phyloP scores from a whole-genome alignment of 2,113 vertebrate genomes.

The Oryzias javanicus region DNA sequence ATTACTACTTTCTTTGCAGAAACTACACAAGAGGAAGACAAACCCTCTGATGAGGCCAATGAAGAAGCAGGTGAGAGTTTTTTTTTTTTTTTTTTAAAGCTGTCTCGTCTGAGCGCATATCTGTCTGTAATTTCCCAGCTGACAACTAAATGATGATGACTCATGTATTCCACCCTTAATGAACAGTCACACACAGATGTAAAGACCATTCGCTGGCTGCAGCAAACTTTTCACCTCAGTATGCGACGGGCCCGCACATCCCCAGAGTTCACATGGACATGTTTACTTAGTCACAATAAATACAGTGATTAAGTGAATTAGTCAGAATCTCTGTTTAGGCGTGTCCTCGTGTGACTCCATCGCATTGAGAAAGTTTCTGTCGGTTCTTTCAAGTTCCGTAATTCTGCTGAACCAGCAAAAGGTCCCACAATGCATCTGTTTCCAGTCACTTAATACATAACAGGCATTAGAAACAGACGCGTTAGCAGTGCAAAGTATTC shows the following conservation, averaged over 20 bases:
- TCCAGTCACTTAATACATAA: neutral
- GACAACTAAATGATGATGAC: conserved; percentile 5
- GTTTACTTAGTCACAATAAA: conserved; percentile 24
- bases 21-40: conserved; percentile 27
- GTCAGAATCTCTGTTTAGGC: neutral
- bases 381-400: neutral
- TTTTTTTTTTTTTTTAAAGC: neutral
- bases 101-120: neutral
- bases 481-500: neutral
- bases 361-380: neutral
- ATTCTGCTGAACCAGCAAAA: neutral
- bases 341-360: neutral
- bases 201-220: neutral
- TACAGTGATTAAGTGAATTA: neutral
- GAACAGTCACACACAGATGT: neutral
- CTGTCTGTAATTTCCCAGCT: neutral
- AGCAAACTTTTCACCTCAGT: conserved; percentile 23
- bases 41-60: conserved; percentile 20
- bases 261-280: neutral
- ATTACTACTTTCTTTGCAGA: conserved; percentile 27
- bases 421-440: neutral
- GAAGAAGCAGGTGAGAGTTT: conserved; percentile 36
- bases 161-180: neutral
- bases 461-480: neutral
- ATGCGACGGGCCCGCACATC: conserved; percentile 24